Evolutionary conservation across 2,888 invertebrate genomes (phyloP).

Genomic region (Cephus spinipes): DNA sequence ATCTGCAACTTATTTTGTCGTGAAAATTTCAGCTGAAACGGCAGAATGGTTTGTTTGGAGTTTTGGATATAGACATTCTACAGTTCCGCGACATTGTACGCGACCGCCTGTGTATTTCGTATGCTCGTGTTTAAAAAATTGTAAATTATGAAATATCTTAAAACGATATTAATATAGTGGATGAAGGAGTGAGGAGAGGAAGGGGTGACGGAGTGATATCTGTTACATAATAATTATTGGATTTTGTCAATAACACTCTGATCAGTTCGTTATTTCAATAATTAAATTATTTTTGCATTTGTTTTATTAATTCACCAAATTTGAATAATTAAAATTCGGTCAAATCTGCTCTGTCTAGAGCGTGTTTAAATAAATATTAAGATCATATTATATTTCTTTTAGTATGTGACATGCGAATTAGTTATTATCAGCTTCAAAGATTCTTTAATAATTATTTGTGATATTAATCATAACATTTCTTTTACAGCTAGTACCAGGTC

Average conservation of each 20-base stretch:
- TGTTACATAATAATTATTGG: not conserved
- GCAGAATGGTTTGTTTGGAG: not conserved
- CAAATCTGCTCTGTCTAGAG: not conserved
- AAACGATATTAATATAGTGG: too few relatives aligned
- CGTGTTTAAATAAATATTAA: not conserved
- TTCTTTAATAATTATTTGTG: not conserved
- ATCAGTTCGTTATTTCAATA: too few relatives aligned
- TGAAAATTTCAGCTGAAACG: not conserved
- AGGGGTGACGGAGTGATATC: not conserved
- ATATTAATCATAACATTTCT: conserved; percentile 11
- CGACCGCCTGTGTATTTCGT: too few relatives aligned
- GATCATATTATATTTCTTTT: not conserved
- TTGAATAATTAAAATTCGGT: too few relatives aligned
- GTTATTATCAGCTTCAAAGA: not conserved
- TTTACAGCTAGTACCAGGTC: conserved; percentile 89
- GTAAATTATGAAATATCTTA: too few relatives aligned
- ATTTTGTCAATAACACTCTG: not conserved
- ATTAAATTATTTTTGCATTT: too few relatives aligned
- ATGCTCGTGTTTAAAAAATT: too few relatives aligned
- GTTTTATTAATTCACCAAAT: too few relatives aligned
- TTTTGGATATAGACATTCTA: too few relatives aligned
- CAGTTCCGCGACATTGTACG: too few relatives aligned
- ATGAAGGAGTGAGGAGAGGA: too few relatives aligned
- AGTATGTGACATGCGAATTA: not conserved
- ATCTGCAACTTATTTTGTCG: not conserved